Evolutionary conservation across 1,140 invertebrate genomes (phyloP), one percentile per base, ranked within the genome.

Genomic region (Antheraea pernyi): DNA sequence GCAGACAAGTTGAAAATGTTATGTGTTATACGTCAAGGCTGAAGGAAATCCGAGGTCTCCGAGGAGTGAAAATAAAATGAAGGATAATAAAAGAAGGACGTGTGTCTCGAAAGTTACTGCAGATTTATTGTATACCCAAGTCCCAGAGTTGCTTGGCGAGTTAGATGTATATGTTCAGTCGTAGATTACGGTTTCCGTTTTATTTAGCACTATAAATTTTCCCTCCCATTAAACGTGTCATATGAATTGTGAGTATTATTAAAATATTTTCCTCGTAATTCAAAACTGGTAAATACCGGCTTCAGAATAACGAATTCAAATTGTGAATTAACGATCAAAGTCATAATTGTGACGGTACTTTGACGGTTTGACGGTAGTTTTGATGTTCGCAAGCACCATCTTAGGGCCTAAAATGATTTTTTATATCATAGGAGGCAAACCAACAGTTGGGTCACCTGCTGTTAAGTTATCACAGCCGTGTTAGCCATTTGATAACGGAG

Each of bases 31-130:
- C 19, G 65, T 67, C 65, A 59, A 37, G 65, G 65, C 65, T 53
- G 30, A 16, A 59, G 48, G 53, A 59, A 59, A 59, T 59, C 65
- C 65, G 36, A 37, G 59, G 67, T 69, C 68, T 59, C 59, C n/a
- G 64, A 68, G 65, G 72, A 81, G 73, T 77, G 81, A 79, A 76
- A 79, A 81, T 83, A 76, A 76, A 83, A 78, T 77, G 72, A 73
- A 66, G 65, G 69, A 73, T 72, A 77, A 81, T 83, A 81, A 83
- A 82, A 76, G 71, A 61, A 72, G 72, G 71, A 76, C 77, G 73
- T 76, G 76, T 78, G 75, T 71, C 73, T 80, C 68, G 74, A 74
- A 70, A 71, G 70, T 71, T 71, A 69, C 64, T 71, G 61, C 36
- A 73, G 71, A 76, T 76, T 76, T 73, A 73, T 71, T 71, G 73